phyloP scores from a whole-genome alignment of 2,797 vertebrate genomes.

The Tinamus major region DNA sequence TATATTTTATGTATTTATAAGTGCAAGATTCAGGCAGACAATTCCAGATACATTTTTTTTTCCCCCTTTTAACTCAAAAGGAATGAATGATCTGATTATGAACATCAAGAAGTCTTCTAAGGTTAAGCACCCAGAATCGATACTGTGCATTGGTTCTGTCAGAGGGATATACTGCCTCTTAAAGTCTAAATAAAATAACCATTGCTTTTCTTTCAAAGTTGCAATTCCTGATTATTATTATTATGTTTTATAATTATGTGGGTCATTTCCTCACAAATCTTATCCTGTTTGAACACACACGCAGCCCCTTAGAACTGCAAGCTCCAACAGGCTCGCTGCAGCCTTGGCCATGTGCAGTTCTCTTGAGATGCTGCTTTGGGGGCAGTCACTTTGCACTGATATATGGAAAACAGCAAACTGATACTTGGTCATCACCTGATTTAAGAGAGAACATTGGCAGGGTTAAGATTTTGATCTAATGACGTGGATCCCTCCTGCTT shows the following conservation, averaged over 20 bases:
- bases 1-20: background rate
- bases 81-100: background rate
- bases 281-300: background rate
- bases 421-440: background rate
- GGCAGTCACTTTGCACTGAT: background rate
- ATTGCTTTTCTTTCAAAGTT: background rate
- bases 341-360: background rate
- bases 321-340: background rate
- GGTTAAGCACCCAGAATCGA: background rate
- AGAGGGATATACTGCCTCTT: background rate
- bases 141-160: background rate
- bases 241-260: background rate
- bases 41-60: background rate
- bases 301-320: background rate
- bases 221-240: background rate
- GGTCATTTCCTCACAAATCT: background rate
- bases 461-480: background rate
- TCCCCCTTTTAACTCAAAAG: background rate
- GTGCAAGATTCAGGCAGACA: background rate
- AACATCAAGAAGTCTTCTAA: background rate
- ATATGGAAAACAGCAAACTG: background rate
- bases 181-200: background rate
- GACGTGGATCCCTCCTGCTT: background rate
- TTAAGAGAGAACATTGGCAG: background rate
- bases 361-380: background rate